Evolutionary conservation across 92 coral and sea anemone genomes (phyloP).

Genomic region (Paragorgia papillata): DNA sequence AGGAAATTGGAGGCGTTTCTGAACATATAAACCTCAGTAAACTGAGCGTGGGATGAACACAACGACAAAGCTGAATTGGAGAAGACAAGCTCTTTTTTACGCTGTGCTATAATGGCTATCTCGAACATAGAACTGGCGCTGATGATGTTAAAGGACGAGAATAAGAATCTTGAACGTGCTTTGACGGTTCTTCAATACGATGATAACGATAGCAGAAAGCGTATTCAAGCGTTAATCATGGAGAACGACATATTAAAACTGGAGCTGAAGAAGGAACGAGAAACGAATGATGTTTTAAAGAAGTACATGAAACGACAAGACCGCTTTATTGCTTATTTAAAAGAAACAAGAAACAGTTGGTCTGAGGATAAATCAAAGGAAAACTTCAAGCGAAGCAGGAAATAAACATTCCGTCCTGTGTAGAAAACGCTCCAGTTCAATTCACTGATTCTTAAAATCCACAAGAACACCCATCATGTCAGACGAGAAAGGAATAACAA

Average conservation of each 20-base stretch:
- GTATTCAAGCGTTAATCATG: neutral
- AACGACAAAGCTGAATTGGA: no score
- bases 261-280: slow-evolving; percentile 33
- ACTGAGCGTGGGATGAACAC: neutral
- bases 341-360: slow-evolving; percentile 30
- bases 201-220: slow-evolving; percentile 32
- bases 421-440: slow-evolving; percentile 24
- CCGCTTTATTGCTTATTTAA: slow-evolving; percentile 33
- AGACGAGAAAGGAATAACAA: no score
- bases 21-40: no score
- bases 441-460: slow-evolving; percentile 11
- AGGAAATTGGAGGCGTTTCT: no score
- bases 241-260: slow-evolving; percentile 17
- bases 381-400: neutral
- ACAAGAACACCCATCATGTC: no score
- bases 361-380: neutral
- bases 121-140: slow-evolving; percentile 34
- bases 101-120: neutral
- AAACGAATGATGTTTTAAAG: slow-evolving; percentile 34
- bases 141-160: slow-evolving; percentile 30
- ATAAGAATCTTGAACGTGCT: slow-evolving; percentile 25
- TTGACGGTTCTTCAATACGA: slow-evolving; percentile 19
- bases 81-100: no score
- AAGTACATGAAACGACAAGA: slow-evolving; percentile 45
- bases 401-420: neutral